These are phyloP conservation scores for Ceratosolen solmsi DNA, from an alignment of 1,140 invertebrate species.

Conservation along the genomic window DNA sequence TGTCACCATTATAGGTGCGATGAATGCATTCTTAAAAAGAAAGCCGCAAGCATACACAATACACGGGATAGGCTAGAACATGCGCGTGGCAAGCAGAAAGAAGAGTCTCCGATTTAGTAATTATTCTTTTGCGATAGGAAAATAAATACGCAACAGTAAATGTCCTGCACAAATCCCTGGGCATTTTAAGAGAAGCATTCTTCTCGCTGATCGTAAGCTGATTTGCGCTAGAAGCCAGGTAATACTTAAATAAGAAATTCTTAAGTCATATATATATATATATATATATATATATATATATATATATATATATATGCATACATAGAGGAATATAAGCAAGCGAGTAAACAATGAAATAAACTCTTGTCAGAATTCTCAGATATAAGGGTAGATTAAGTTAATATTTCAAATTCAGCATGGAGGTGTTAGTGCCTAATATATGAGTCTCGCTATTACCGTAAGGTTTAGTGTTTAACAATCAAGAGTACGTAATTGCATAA, in stretches of 20 bases:
- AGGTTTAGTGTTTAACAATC: too few relatives aligned
- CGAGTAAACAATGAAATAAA: background rate
- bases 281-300: too few relatives aligned
- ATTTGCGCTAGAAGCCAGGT: slow-evolving; percentile 17
- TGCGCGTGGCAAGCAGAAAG: background rate
- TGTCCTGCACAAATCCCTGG: background rate
- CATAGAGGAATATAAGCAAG: background rate
- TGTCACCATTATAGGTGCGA: slow-evolving; percentile 42
- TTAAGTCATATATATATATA: slow-evolving; percentile 50
- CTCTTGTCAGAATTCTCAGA: background rate
- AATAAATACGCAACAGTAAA: slow-evolving; percentile 48
- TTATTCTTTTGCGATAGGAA: slow-evolving; percentile 54
- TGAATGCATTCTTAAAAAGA: slow-evolving; percentile 26
- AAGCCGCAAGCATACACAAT: slow-evolving; percentile 26
- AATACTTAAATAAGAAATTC: slow-evolving; percentile 18
- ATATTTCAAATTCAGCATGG: too few relatives aligned
- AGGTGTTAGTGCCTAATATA: too few relatives aligned
- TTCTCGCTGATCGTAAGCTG: background rate
- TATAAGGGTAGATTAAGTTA: background rate
- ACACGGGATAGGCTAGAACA: slow-evolving; percentile 38
- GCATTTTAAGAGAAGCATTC: background rate
- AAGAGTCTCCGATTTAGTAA: slow-evolving; percentile 52
- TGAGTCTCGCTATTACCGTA: too few relatives aligned
- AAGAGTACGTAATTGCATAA: too few relatives aligned
- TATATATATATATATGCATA: too few relatives aligned